These are phyloP conservation scores for Cantharis lateralis DNA, from an alignment of 2,888 invertebrate species.

Conservation along the genomic window DNA sequence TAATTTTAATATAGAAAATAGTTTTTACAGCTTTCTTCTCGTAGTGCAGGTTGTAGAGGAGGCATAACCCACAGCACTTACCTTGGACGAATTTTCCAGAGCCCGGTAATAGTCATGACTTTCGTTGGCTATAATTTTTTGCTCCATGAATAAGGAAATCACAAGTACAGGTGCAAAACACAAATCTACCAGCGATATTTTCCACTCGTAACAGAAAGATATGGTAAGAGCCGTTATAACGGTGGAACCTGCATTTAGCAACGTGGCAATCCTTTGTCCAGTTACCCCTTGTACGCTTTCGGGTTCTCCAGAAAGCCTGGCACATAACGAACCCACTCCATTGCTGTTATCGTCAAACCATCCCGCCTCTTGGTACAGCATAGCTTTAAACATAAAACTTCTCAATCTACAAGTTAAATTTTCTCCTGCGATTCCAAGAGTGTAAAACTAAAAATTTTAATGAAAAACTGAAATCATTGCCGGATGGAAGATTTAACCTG, in stretches of 20 bases:
- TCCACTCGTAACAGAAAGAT: conserved; percentile 75
- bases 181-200: conserved; percentile 72
- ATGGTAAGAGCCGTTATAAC: conserved; percentile 68
- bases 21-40: too few species aligned
- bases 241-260: conserved; percentile 74
- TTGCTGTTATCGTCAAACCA: conserved; percentile 77
- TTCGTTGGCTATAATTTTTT: conserved; percentile 67
- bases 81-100: conserved; percentile 76
- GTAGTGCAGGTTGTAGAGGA: too few species aligned
- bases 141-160: conserved; percentile 68
- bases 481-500: conserved; percentile 58
- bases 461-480: too few species aligned
- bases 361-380: conserved; percentile 74
- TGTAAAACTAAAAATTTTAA: conserved; percentile 4
- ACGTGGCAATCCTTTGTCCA: conserved; percentile 79
- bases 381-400: conserved; percentile 65
- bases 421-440: conserved; percentile 79
- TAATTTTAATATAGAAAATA: conserved; percentile 35
- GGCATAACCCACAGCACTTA: conserved; percentile 44
- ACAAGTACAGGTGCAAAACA: conserved; percentile 75
- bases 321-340: conserved; percentile 75
- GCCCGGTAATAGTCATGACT: conserved; percentile 70
- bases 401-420: conserved; percentile 75
- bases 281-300: conserved; percentile 77
- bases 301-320: conserved; percentile 76